Evolutionary conservation across 2,888 invertebrate species (phyloP).

Genomic region (Lutraria lutraria): DNA sequence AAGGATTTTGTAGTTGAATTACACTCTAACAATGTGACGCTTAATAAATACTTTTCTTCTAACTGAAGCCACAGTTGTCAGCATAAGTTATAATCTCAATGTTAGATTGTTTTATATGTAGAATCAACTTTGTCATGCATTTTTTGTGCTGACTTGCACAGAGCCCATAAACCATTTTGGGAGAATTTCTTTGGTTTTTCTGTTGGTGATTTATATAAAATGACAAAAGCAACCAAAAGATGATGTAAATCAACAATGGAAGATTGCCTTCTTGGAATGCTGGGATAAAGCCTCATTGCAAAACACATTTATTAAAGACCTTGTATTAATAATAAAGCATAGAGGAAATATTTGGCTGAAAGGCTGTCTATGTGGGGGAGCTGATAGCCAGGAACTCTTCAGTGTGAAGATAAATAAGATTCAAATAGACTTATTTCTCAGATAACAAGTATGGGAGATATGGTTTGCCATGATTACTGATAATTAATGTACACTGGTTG

Average conservation of each 20-base stretch:
- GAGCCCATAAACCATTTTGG: conserved; percentile 8
- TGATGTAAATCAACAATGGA: conserved; percentile 35
- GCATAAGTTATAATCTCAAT: conserved; percentile 22
- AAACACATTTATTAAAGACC: conserved; percentile 25
- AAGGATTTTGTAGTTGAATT: conserved; percentile 39
- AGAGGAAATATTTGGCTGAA: not conserved
- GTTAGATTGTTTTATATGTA: conserved; percentile 29
- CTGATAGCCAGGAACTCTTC: conserved; percentile 14
- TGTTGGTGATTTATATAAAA: conserved; percentile 33
- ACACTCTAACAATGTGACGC: conserved; percentile 32
- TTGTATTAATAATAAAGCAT: conserved; percentile 12
- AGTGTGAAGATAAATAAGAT: conserved; percentile 9
- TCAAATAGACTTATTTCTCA: conserved; percentile 18
- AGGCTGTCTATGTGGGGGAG: conserved; percentile 12
- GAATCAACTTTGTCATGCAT: not conserved
- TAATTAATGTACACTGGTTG: not conserved
- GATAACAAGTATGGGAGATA: not conserved
- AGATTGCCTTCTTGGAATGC: conserved; percentile 40
- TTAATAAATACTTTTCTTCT: conserved; percentile 25
- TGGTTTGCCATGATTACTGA: conserved; percentile 1
- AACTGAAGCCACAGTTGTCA: conserved; percentile 40
- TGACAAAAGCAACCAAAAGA: conserved; percentile 33
- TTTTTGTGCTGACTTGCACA: conserved; percentile 21
- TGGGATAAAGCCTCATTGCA: not conserved
- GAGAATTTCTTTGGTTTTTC: conserved; percentile 30